A percentile compares a stretch with the other conserved stretches of the same genome.
Conservation (phyloP, 2,113 vertebrate genomes). For the Bostrychus sinensis region DNA sequence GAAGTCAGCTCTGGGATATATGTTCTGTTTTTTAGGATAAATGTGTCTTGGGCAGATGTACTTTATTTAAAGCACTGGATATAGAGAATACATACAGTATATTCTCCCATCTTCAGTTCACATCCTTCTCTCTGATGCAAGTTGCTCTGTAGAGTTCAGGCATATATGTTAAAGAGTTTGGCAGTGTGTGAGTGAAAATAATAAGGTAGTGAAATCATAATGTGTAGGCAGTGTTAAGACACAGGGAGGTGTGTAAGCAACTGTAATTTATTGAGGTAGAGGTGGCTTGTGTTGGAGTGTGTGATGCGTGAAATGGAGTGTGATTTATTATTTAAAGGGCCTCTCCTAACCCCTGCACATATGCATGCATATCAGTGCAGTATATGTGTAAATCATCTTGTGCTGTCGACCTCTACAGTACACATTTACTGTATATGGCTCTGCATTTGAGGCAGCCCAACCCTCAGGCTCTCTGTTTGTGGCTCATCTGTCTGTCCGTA, state of each 20-base stretch:
- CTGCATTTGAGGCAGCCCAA: not conserved
- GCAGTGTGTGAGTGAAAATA: not conserved
- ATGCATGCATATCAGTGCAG: not conserved
- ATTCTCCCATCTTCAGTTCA: too few relatives aligned
- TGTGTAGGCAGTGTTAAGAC: not conserved
- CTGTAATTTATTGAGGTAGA: not conserved
- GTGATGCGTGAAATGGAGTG: not conserved
- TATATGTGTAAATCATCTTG: not conserved
- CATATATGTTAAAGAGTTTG: too few relatives aligned
- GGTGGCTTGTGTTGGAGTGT: not conserved
- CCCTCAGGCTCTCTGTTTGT: not conserved
- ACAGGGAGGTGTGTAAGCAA: not conserved
- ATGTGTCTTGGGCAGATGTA: too few relatives aligned
- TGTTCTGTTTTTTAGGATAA: not conserved
- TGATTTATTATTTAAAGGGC: constrained; percentile 12
- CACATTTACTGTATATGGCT: not conserved
- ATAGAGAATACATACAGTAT: too few relatives aligned
- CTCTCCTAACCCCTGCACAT: not conserved
- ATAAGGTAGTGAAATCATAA: not conserved
- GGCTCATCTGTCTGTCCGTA: not conserved
- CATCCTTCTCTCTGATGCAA: not conserved
- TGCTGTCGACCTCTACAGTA: not conserved
- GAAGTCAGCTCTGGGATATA: too few relatives aligned
- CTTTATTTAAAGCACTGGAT: too few relatives aligned
- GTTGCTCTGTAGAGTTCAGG: not conserved